phyloP scores from a whole-genome alignment of 2,797 vertebrate species.

The Merluccius polli region DNA sequence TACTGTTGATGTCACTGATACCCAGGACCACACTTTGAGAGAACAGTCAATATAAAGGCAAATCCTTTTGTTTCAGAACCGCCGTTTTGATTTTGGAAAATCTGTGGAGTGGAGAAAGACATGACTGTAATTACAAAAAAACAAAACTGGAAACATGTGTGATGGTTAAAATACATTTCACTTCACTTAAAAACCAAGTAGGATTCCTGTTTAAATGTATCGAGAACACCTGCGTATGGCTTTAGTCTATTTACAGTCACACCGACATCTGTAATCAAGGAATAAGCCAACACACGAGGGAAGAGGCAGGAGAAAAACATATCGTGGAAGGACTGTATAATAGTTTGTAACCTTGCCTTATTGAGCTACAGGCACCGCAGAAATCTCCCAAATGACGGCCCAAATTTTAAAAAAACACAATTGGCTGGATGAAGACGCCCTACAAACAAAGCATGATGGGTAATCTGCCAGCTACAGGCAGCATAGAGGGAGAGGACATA shows the following conservation, averaged over 20 bases:
- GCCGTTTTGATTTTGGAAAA: slow-evolving; percentile 19
- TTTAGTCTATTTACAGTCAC: slow-evolving; percentile 31
- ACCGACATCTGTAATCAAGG: neutral
- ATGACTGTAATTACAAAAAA: slow-evolving; percentile 41
- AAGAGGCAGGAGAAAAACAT: neutral
- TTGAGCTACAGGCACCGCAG: neutral
- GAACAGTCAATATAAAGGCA: slow-evolving; percentile 52
- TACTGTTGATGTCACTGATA: slow-evolving; percentile 45
- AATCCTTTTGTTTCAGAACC: slow-evolving; percentile 24
- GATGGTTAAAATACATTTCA: slow-evolving; percentile 51
- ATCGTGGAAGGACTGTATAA: neutral
- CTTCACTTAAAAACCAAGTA: slow-evolving; percentile 55
- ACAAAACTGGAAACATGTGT: slow-evolving; percentile 26
- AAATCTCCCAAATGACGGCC: neutral
- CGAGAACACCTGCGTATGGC: slow-evolving; percentile 65
- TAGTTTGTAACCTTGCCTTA: too few relatives aligned
- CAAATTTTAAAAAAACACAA: slow-evolving; percentile 25
- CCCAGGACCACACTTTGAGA: slow-evolving; percentile 28
- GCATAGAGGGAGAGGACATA: neutral
- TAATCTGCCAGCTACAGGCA: neutral
- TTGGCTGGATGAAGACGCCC: neutral
- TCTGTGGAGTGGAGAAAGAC: slow-evolving; percentile 33
- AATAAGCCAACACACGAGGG: neutral
- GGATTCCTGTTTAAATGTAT: slow-evolving; percentile 39
- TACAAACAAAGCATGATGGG: neutral